phyloP scores from a whole-genome alignment of 2,797 vertebrate genomes.

The Helicolenus hilgendorfi region DNA sequence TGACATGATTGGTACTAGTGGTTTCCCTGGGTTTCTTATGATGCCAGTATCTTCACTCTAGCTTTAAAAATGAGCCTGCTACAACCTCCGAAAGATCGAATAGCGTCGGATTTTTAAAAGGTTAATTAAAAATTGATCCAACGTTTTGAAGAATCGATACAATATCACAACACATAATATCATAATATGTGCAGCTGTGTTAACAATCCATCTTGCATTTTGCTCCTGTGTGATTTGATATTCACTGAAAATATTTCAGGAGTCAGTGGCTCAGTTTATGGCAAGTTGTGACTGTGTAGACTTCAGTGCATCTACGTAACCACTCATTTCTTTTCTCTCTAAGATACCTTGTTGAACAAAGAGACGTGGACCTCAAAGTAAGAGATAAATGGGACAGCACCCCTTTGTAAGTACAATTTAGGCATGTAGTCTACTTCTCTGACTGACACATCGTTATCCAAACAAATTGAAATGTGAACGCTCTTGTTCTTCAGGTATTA shows the following conservation, averaged over 20 bases:
- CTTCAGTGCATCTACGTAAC: not conserved
- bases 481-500: slow-evolving; percentile 92
- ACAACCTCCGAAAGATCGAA: no score
- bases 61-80: no score
- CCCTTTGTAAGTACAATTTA: slow-evolving; percentile 93
- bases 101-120: no score
- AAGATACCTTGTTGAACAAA: slow-evolving; percentile 97
- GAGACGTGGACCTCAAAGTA: slow-evolving; percentile 97
- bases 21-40: no score
- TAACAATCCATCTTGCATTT: not conserved
- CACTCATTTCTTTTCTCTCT: not conserved
- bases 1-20: no score
- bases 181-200: not conserved
- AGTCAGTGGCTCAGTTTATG: not conserved
- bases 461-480: not conserved
- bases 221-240: not conserved
- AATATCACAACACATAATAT: no score
- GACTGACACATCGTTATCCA: not conserved
- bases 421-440: not conserved
- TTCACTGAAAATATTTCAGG: not conserved
- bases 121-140: no score
- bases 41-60: no score
- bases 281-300: not conserved
- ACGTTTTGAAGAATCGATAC: no score
- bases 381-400: slow-evolving; percentile 99